Evolutionary conservation across 1,140 invertebrate species (phyloP), one percentile per base, ranked within the genome.

Genomic region (Drosophila ironensis): DNA sequence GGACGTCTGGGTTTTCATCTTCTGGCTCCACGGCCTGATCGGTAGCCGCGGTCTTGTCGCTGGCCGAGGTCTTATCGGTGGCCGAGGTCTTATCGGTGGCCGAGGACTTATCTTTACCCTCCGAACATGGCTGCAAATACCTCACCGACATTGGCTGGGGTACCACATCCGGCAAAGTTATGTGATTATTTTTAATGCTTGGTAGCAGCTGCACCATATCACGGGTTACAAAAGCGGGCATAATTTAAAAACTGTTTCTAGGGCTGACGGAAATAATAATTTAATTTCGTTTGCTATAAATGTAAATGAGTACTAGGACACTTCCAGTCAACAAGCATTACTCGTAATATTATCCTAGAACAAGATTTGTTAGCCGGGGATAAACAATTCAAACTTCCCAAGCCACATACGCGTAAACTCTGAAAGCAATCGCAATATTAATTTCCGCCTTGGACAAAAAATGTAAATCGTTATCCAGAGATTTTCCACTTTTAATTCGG

Each of bases 201-300:
- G 72, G 64, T 9, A 80, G 40, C 1, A 74, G 37, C 6, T 66
- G 25, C 3, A 80, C 64, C 75, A 80, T 80, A 14, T 37, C 17
- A 40, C 37, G 40, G 11, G 37, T 80, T 2, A 80, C 74, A 11
- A 69, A 3, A 9, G 74, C 17, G 19, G 14, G 4, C 24, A 59
- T 52, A 30, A 52, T 63, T 28, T 46, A 6, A 57, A 11, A 3
- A 57, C 9, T n/a, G 0, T 5, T 12, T 0, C 1, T n/a, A n/a
- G n/a, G n/a, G n/a, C n/a, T n/a, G n/a, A n/a, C n/a, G n/a, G n/a
- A 7, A 0, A 2, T 16, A 5, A 1, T 9, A 33, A 14, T 14
- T 12, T n/a, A 1, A 50, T 12, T 12, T 17, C 1, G 8, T 4
- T 14, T 61, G 22, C 6, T 20, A 5, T 19, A 1, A 37, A 63